These are phyloP conservation scores for Halichoeres trimaculatus DNA, from an alignment of 2,113 vertebrate genomes.

Conservation along the genomic window DNA sequence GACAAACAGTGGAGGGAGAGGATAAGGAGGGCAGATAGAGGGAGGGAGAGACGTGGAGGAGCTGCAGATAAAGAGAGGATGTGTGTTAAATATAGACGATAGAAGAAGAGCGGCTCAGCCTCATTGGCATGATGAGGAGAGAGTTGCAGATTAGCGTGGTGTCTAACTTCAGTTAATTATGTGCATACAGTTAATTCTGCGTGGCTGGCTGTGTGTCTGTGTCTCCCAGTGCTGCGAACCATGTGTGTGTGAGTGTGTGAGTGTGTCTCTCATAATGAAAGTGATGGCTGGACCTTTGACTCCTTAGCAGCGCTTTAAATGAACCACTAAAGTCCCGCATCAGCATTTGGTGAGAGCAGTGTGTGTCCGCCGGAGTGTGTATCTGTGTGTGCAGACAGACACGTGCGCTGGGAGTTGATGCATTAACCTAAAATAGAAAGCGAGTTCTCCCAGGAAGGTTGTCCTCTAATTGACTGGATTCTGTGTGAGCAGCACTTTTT, in stretches of 20 bases:
- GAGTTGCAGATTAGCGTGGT: constrained; percentile 50
- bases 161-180: constrained; percentile 67
- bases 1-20: constrained; percentile 21
- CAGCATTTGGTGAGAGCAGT: constrained; percentile 60
- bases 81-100: constrained; percentile 41
- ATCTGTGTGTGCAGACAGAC: constrained; percentile 17
- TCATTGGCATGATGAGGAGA: constrained; percentile 50
- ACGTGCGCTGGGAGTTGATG: constrained; percentile 46
- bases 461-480: constrained; percentile 76
- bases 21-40: constrained; percentile 1
- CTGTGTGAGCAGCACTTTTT: constrained; percentile 76
- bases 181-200: constrained; percentile 61
- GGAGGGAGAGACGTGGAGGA: constrained; percentile 4
- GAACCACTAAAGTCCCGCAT: constrained; percentile 57
- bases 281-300: constrained; percentile 67
- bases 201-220: constrained; percentile 40
- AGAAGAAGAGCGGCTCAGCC: constrained; percentile 39
- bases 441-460: constrained; percentile 67
- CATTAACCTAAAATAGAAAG: constrained; percentile 75
- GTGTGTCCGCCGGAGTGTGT: neutral
- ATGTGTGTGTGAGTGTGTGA: neutral
- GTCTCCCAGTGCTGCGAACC: constrained; percentile 26
- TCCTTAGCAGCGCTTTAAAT: constrained; percentile 61
- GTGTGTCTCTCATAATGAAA: constrained; percentile 57
- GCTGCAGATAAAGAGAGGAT: constrained; percentile 19